Evolutionary conservation across 2,888 invertebrate species (phyloP).

Genomic region (Aspidiotus rigidus): DNA sequence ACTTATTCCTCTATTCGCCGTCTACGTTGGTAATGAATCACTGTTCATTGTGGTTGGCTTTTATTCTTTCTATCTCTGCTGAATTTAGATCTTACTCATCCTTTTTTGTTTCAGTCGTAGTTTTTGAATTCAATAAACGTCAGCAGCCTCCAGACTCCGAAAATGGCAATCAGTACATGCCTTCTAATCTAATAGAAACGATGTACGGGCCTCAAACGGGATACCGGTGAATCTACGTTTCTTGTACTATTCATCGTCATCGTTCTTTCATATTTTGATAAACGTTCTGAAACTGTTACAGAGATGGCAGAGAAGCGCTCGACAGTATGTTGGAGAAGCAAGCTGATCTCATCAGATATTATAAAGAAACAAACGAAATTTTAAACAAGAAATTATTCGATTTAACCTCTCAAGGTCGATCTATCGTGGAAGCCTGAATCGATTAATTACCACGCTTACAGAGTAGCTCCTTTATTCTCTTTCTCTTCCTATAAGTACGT

Average conservation of each 20-base stretch:
- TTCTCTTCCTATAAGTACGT: too few species aligned
- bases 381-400: constrained; percentile 56
- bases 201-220: constrained; percentile 45
- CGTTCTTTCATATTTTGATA: constrained; percentile 5
- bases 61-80: not conserved
- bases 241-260: not conserved
- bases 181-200: constrained; percentile 22
- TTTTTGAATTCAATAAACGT: constrained; percentile 25
- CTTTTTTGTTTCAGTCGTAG: constrained; percentile 9
- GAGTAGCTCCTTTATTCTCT: too few species aligned
- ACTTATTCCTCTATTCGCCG: constrained; percentile 14
- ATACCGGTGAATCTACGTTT: constrained; percentile 39
- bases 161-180: constrained; percentile 20
- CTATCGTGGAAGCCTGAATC: constrained; percentile 5
- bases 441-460: not conserved
- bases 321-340: constrained; percentile 59
- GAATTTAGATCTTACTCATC: not conserved
- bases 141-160: constrained; percentile 17
- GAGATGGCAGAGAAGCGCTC: constrained; percentile 46
- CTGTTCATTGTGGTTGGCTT: not conserved
- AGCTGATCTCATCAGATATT: constrained; percentile 59
- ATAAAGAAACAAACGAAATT: constrained; percentile 57
- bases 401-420: constrained; percentile 37
- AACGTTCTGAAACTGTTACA: constrained; percentile 23
- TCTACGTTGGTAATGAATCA: constrained; percentile 12